Evolutionary conservation across 2,113 vertebrate species (phyloP).

Genomic region (Scatophagus argus): DNA sequence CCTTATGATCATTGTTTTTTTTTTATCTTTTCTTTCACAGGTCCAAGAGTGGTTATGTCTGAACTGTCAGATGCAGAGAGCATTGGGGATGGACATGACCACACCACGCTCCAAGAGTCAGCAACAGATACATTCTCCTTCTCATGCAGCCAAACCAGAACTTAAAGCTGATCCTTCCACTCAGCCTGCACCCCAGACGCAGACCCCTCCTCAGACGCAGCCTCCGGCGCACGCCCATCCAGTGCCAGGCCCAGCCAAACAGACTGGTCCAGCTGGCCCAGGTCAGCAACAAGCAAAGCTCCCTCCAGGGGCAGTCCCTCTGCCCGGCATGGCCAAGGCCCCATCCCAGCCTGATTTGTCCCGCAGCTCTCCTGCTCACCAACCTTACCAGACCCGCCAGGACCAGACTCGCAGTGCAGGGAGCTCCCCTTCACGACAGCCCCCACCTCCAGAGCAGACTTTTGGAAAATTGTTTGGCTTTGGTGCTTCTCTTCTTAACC

Average conservation of each 20-base stretch:
- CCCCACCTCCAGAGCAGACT: constrained; percentile 89
- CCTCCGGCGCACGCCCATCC: constrained; percentile 48
- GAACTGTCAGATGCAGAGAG: constrained; percentile 99
- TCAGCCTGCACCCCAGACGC: constrained; percentile 66
- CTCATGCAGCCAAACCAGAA: constrained; percentile 86
- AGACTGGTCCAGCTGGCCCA: constrained; percentile 63
- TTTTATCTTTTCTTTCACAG: constrained; percentile 75
- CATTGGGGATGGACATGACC: constrained; percentile 98
- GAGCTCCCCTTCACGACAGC: constrained; percentile 87
- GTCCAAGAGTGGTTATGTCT: constrained; percentile 98
- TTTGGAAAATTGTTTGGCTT: constrained; percentile 98
- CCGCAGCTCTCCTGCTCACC: constrained; percentile 86
- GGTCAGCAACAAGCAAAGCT: constrained; percentile 77
- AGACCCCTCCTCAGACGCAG: constrained; percentile 59
- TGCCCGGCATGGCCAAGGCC: constrained; percentile 85
- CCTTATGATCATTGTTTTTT: constrained; percentile 9
- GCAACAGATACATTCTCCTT: constrained; percentile 94
- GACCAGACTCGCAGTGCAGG: constrained; percentile 89
- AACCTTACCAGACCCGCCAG: constrained; percentile 82
- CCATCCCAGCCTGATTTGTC: constrained; percentile 87
- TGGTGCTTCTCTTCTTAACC: constrained; percentile 95
- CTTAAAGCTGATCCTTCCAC: constrained; percentile 61
- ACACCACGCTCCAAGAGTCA: constrained; percentile 98
- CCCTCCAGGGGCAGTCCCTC: constrained; percentile 76
- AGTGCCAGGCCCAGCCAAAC: constrained; percentile 54